Conservation (phyloP, 2,113 vertebrate species). For the Eolophus roseicapilla region DNA sequence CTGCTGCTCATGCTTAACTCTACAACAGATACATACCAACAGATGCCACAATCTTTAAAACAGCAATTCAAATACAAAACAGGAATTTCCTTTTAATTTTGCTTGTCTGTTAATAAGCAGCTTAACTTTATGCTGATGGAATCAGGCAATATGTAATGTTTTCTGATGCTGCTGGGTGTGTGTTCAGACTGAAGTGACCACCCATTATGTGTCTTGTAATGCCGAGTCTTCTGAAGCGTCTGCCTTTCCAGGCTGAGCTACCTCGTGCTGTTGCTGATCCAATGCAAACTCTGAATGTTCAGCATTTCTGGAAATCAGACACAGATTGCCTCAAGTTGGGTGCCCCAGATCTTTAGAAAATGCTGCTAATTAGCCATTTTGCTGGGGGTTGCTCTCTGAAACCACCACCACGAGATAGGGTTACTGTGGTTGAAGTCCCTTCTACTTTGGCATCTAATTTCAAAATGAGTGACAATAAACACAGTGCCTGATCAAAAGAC, state of each 20-base stretch:
- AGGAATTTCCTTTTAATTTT: neutral
- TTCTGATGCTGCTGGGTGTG: neutral
- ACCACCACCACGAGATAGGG: slow-evolving; percentile 43
- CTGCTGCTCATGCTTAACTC: neutral
- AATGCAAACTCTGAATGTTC: neutral
- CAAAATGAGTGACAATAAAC: slow-evolving; percentile 62
- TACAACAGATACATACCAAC: neutral
- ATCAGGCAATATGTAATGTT: neutral
- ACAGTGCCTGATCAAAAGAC: slow-evolving; percentile 62
- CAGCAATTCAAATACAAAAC: neutral
- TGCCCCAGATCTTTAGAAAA: slow-evolving; percentile 52
- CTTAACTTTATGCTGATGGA: neutral
- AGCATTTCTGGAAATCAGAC: slow-evolving; percentile 31
- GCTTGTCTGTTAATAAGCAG: neutral
- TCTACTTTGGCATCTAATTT: slow-evolving; percentile 55
- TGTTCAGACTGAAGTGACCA: neutral
- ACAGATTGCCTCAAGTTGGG: slow-evolving; percentile 42
- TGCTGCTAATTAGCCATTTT: slow-evolving; percentile 49
- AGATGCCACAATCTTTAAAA: neutral
- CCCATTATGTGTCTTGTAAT: neutral
- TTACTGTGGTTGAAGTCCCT: slow-evolving; percentile 57
- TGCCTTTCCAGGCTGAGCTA: neutral
- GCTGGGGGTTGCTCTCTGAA: slow-evolving; percentile 52
- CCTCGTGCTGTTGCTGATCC: neutral
- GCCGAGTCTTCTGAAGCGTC: neutral